Conservation (phyloP, 2,888 invertebrate species). For the Macroteleia sp. region DNA sequence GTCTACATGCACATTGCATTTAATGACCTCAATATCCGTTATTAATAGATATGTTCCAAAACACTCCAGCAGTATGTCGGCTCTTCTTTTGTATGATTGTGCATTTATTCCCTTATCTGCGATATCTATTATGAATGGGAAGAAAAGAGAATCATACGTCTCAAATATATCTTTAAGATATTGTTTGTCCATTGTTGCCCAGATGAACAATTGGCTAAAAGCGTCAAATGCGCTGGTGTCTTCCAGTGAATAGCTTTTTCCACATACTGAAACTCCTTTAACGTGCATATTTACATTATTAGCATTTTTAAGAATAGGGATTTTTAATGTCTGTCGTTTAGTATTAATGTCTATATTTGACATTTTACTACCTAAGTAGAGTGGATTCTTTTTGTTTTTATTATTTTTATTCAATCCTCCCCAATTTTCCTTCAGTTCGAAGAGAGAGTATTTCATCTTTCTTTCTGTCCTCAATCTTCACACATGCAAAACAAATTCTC, state of each 20-base stretch:
- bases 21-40: neutral
- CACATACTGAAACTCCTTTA: neutral
- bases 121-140: neutral
- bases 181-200: neutral
- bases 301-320: neutral
- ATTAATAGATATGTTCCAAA: neutral
- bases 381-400: neutral
- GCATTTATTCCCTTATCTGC: neutral
- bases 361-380: neutral
- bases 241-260: neutral
- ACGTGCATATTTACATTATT: neutral
- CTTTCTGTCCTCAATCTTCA: neutral
- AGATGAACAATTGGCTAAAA: neutral
- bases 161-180: neutral
- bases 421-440: neutral
- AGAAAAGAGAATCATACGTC: neutral
- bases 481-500: neutral
- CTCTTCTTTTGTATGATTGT: neutral
- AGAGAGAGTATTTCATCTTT: neutral
- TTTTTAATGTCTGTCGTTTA: neutral
- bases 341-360: neutral
- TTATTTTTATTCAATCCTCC: neutral
- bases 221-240: neutral
- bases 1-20: too few species aligned
- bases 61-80: neutral